phyloP scores from a whole-genome alignment of 2,797 vertebrate genomes.

The Catamblyrhynchus diadema region DNA sequence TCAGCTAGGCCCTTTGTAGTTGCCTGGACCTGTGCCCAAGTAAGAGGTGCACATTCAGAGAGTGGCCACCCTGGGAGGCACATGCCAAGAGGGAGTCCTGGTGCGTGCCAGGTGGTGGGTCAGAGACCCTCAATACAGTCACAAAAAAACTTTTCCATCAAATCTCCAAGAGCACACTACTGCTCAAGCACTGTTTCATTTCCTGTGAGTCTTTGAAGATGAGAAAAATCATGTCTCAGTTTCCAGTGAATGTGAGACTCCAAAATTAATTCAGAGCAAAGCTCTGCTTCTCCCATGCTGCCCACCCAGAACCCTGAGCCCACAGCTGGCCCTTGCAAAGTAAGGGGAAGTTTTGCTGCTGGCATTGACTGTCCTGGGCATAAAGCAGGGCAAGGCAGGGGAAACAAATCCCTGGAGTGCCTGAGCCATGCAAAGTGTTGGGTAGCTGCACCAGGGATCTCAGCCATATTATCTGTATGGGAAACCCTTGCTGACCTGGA shows the following conservation, averaged over 20 bases:
- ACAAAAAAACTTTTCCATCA: neutral
- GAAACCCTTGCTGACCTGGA: neutral
- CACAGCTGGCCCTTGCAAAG: neutral
- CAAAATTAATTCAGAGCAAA: neutral
- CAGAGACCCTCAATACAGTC: neutral
- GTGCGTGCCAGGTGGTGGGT: neutral
- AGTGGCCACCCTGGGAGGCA: neutral
- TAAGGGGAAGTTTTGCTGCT: neutral
- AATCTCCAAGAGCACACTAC: neutral
- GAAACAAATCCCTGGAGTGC: neutral
- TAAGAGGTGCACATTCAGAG: neutral
- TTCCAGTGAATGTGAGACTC: neutral
- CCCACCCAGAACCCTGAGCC: neutral
- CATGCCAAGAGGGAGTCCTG: accelerated
- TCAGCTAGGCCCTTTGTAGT: neutral
- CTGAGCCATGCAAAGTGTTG: neutral
- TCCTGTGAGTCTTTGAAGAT: neutral
- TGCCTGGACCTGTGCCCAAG: neutral
- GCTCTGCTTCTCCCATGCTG: neutral
- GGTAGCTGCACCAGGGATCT: neutral
- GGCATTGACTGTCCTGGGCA: neutral
- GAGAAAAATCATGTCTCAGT: neutral
- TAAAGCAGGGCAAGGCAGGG: neutral
- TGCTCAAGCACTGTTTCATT: neutral
- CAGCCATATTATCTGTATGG: accelerated